Evolutionary conservation across 2,888 invertebrate species (phyloP), one percentile per base, ranked within the genome.

Genomic region (Pomacea canaliculata): DNA sequence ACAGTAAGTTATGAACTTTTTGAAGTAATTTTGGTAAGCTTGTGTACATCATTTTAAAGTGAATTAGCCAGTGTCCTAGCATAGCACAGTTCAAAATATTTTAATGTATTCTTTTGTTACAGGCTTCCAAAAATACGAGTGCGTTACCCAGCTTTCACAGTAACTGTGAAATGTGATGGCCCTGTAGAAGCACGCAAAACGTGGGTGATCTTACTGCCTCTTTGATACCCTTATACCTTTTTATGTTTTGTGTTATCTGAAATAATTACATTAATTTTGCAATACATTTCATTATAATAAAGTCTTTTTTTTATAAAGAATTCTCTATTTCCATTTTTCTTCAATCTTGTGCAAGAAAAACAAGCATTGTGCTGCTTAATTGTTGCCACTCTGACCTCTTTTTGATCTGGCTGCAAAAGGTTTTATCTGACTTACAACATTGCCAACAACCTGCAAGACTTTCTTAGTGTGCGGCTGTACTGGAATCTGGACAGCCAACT

Each of bases 391-490:
- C 51, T 56, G 10, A 56, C 51, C 51, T 16, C 51, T 56, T 10
- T 8, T 56, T 56, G 51, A 56, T 56, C 12, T 56, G 12, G 16
- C 51, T 13, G 12, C 51, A 56, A 46, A 80, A 87, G 86, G 77
- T 85, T 87, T 71, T 80, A 79, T 23, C 82, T 86, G 56, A 84
- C 81, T 1, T 86, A 85, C 83, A 84, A 79, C 60, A 85, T 87
- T 10, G 81, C 81, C 46, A 87, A 87, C 78, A 84, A 82, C 72
- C 83, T 87, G 27, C 86, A 87, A 72, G 86, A 87, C 75, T 87
- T 87, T 73, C 76, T 85, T 68, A 83, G 85, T 19, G 82, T 87
- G 75, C 83, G 80, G 56, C 80, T 87, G 18, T 83, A 86, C 67
- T 80, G 86, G 85, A 84, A 80, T 48, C 82, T 83, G 70, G 83